These are phyloP conservation scores for Denticeps clupeoides DNA, from an alignment of 2,797 vertebrate genomes.

Conservation along the genomic window DNA sequence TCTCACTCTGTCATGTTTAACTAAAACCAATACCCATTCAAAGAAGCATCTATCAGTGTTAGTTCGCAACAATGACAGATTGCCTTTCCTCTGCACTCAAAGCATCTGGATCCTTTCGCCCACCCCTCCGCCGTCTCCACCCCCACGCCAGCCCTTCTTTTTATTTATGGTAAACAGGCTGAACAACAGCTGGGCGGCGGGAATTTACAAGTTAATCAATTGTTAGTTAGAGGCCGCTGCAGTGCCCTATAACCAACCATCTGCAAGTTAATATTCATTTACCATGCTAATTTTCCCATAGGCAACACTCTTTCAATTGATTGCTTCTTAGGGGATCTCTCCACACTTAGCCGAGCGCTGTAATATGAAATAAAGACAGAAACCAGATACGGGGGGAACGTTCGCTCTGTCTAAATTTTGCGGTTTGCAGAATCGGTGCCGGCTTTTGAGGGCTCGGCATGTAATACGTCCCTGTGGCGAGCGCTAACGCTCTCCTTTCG, in stretches of 20 bases:
- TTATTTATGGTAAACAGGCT: conserved; percentile 67
- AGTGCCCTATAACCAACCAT: conserved; percentile 54
- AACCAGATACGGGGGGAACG: conserved; percentile 12
- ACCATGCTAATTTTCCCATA: conserved; percentile 56
- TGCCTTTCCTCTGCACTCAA: conserved; percentile 57
- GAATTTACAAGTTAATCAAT: conserved; percentile 74
- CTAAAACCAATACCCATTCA: conserved; percentile 79
- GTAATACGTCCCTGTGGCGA: neutral
- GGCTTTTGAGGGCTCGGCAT: neutral
- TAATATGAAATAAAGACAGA: conserved; percentile 20
- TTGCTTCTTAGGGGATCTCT: conserved; percentile 39
- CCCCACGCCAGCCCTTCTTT: conserved; percentile 39
- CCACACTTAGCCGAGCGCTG: conserved; percentile 31
- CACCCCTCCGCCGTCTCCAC: conserved; percentile 25
- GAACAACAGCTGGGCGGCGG: conserved; percentile 70
- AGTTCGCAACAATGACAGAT: conserved; percentile 69
- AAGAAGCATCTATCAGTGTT: conserved; percentile 79
- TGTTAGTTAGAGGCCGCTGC: conserved; percentile 58
- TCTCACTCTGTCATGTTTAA: conserved; percentile 86
- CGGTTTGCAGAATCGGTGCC: neutral
- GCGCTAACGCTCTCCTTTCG: conserved; percentile 1
- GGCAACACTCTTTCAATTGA: conserved; percentile 44
- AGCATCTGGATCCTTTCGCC: conserved; percentile 69
- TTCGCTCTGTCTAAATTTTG: conserved; percentile 9
- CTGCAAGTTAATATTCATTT: conserved; percentile 65